Evolutionary conservation across 2,113 vertebrate genomes (phyloP).

Genomic region (rat (Rattus norvegicus)): GRCr8 NC_086039.1:62821501-62822000

Average conservation of each 20-base stretch:
- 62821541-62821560: slow-evolving; percentile 44
- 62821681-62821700: slow-evolving; percentile 39
- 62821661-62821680: slow-evolving; percentile 11
- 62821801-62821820: too few species aligned
- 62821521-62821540: slow-evolving; percentile 12
- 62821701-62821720: slow-evolving; percentile 51
- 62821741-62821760: slow-evolving; percentile 25
- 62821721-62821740: slow-evolving; percentile 53
- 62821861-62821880: neutral
- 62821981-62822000: neutral
- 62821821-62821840: too few species aligned
- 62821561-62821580: slow-evolving; percentile 33
- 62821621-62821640: slow-evolving; percentile 53
- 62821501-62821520: slow-evolving; percentile 52
- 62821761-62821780: neutral
- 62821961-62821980: slow-evolving; percentile 16
- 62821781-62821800: too few species aligned
- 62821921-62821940: neutral
- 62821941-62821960: neutral
- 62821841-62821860: too few species aligned
- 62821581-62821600: slow-evolving; percentile 52
- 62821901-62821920: slow-evolving; percentile 36
- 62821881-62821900: slow-evolving; percentile 18
- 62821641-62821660: slow-evolving; percentile 41
- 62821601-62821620: slow-evolving; percentile 33